Percentiles rank a stretch among this genome's conserved stretches.
phyloP scores from a whole-genome alignment of 2,888 invertebrate species.

The Ecliptopera silaceata region DNA sequence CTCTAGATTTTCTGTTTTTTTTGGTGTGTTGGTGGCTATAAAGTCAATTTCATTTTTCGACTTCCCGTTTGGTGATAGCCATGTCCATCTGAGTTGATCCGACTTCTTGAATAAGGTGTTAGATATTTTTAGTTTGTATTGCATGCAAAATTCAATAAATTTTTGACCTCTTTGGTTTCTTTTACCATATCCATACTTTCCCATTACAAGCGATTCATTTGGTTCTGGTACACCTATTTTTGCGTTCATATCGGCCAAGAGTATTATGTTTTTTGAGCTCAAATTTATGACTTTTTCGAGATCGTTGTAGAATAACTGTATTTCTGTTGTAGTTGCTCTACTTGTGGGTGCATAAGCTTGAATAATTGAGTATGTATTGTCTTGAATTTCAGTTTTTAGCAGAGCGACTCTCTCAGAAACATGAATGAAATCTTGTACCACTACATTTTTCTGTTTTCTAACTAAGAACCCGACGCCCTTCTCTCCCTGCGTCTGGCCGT shows the following conservation, averaged over 20 bases:
- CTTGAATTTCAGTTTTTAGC: too few relatives aligned
- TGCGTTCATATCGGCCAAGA: too few relatives aligned
- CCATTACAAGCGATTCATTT: too few relatives aligned
- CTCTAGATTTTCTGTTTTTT: too few relatives aligned
- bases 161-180: not conserved
- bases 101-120: not conserved
- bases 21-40: not conserved
- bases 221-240: too few relatives aligned
- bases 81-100: not conserved
- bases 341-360: too few relatives aligned
- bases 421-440: too few relatives aligned
- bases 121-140: not conserved
- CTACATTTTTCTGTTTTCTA: too few relatives aligned
- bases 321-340: not conserved
- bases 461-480: not conserved
- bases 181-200: not conserved
- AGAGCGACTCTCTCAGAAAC: too few relatives aligned
- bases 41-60: slow-evolving; percentile 1
- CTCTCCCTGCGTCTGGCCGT: not conserved
- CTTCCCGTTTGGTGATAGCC: slow-evolving; percentile 1
- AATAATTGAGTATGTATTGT: too few relatives aligned
- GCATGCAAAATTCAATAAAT: not conserved
- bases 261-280: too few relatives aligned
- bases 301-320: not conserved
- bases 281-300: not conserved